Base-by-base conservation (phyloP, 2,113 vertebrate genomes). In the Beaufortia kweichowensis region DNA sequence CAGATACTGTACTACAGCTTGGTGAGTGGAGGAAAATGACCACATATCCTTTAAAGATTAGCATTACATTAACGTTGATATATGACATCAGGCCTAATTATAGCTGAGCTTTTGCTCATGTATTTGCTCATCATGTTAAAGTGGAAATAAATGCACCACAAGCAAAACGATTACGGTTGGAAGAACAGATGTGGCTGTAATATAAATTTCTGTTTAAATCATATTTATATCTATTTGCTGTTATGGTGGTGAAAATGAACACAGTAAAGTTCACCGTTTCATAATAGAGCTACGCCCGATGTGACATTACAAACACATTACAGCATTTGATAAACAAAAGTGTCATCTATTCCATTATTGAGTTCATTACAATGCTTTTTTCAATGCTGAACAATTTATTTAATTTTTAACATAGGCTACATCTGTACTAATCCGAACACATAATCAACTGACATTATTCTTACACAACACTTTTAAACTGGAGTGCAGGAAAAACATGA, bases 331-430 rank as follows among this genome's bases (percentile, higher is more conserved):
- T 57, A 29, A 56, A 72, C 65, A 75, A 75, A 43, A 35, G 63
- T 68, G 64, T 64, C 48, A 48, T 19, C n/a, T 29, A 66, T 76
- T 60, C 48, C 66, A 71, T 28, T 64, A 23, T 24, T 69, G 43
- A 15, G 46, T 75, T 41, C 33, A 14, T 55, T 35, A 66, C 62
- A 59, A 71, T 46, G 55, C 23, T 43, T 19, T 53, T 63, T 41
- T 41, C 43, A 41, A n/a, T 29, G 41, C 33, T 46, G 4, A 24
- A 26, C n/a, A n/a, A n/a, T n/a, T n/a, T n/a, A n/a, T n/a, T n/a
- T n/a, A n/a, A n/a, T n/a, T n/a, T n/a, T n/a, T n/a, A n/a, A n/a
- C n/a, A n/a, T n/a, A n/a, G n/a, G n/a, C n/a, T n/a, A n/a, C n/a
- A n/a, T n/a, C n/a, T n/a, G n/a, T n/a, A n/a, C n/a, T n/a, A n/a